Base-by-base conservation (phyloP, 2,113 vertebrate genomes). In the Nycticorax nycticorax region DNA sequence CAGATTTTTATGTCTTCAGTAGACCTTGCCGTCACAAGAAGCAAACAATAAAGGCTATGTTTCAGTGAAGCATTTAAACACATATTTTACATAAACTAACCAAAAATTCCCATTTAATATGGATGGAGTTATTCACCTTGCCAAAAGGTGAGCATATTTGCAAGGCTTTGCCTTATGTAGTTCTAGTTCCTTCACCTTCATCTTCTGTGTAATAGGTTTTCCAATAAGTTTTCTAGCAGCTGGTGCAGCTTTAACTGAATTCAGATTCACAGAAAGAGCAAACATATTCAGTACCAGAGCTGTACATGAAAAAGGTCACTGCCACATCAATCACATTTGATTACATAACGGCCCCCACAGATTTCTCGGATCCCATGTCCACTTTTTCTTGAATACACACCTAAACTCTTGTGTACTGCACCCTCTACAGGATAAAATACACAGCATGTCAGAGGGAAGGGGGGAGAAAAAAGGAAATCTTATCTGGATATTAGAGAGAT, bases 381-480 rank as follows among this genome's bases (percentile, higher is more conserved):
- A 16, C 14, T 32, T 83, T 67, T 78, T 14, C 52, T 79, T 30
- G 19, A 68, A 41, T 26, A 26, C 15, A 23, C 16, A 21, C 17
- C 21, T 24, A 74, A 94, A 92, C 26, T 71, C n/a, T 80, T 92
- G 85, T 45, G 33, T 4, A 60, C 52, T 85, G 72, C 91, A 87
- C 93, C 92, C 88, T 86, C 88, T 97, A 8, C 39, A 91, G 88
- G 93, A 86, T 39, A 92, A 86, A 81, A 48, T 2, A 23, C 59
- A 35, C 13, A 72, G 8, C 15, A 12, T 8, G 18, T 6, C 75
- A 71, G 50, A 47, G 57, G 28, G 6, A 48, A 72, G 4, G 6
- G 24, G 0, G 0, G 12, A 50, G 12, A 14, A 28, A 62, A 59
- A 21, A 7, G 26, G 30, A 77, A 86, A 19, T 33, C 32, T 92